Evolutionary conservation across 2,797 vertebrate species (phyloP).

Genomic region (Allobates femoralis): DNA sequence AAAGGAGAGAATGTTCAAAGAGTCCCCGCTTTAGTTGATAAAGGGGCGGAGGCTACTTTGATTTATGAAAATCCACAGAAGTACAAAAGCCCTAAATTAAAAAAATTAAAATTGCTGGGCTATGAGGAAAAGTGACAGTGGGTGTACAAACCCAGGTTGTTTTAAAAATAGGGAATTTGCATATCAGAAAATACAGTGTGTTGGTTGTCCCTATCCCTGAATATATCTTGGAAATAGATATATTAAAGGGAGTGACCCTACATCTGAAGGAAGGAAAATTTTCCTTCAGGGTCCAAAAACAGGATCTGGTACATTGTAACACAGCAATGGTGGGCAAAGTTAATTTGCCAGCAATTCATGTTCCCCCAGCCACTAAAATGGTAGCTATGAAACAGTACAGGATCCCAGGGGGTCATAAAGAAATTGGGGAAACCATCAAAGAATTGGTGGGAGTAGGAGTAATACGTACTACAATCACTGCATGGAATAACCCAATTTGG

Average conservation of each 20-base stretch:
- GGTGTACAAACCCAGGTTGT: neutral
- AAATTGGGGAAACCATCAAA: neutral
- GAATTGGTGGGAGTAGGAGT: neutral
- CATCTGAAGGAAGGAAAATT: neutral
- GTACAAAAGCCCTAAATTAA: neutral
- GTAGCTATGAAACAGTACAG: constrained; percentile 12
- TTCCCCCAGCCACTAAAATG: neutral
- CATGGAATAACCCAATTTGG: constrained; percentile 10
- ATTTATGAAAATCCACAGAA: neutral
- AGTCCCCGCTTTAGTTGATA: neutral
- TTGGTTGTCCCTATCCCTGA: neutral
- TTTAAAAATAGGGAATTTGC: neutral
- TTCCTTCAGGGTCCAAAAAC: neutral
- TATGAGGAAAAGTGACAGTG: neutral
- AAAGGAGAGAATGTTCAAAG: neutral
- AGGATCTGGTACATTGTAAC: too few species aligned
- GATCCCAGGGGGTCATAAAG: neutral
- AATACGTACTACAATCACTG: neutral
- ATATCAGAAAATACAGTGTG: neutral
- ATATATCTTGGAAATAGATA: neutral
- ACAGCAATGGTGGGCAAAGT: neutral
- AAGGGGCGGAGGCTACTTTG: neutral
- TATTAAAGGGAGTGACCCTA: neutral
- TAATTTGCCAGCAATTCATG: neutral
- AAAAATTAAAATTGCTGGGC: neutral